These are phyloP conservation scores for zebrafish (Danio rerio) DNA, from an alignment of 2,113 vertebrate species.

Conservation along the genomic window DNA sequence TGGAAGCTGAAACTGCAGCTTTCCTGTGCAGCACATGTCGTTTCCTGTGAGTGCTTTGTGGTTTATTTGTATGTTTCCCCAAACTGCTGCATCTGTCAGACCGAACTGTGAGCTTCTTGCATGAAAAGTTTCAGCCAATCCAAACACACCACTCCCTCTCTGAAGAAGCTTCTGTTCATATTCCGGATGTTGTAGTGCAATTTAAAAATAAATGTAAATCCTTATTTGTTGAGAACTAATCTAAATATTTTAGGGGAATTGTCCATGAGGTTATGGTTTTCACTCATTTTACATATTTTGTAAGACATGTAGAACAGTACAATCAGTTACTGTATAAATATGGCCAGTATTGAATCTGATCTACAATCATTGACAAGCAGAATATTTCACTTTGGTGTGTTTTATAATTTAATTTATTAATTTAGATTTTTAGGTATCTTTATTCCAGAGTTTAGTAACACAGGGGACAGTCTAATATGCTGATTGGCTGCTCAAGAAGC, in stretches of 20 bases:
- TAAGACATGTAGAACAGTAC: neutral
- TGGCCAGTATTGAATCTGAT: neutral
- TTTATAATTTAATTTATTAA: no score
- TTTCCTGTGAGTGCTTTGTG: neutral
- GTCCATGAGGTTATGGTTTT: neutral
- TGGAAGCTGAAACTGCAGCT: neutral
- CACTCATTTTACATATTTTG: neutral
- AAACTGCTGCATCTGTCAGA: constrained; percentile 7
- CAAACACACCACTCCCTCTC: neutral
- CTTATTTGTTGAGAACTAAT: neutral
- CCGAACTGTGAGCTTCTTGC: neutral
- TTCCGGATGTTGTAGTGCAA: neutral
- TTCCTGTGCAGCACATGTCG: constrained; percentile 6
- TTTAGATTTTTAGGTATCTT: no score
- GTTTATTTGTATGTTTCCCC: neutral
- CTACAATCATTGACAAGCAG: neutral
- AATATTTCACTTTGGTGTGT: neutral
- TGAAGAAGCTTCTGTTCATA: neutral
- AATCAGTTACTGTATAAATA: neutral
- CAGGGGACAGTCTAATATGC: no score
- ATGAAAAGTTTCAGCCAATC: neutral
- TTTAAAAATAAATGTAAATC: neutral
- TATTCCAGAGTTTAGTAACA: no score
- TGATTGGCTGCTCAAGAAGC: no score
- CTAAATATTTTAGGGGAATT: neutral